Conservation (phyloP, 2,888 invertebrate species). For the Pocota personata region DNA sequence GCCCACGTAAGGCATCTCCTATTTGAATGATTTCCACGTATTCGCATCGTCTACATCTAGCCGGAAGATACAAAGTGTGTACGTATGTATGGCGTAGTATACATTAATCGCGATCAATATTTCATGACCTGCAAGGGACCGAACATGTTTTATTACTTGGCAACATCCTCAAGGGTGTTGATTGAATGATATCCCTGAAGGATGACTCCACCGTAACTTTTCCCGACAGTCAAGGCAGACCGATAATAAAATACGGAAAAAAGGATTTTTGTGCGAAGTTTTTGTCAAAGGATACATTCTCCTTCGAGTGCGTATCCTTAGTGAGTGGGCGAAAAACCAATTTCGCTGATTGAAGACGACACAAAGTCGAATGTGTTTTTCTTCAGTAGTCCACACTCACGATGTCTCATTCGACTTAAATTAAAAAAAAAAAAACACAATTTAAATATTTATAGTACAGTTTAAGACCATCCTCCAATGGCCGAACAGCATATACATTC, state of each 20-base stretch:
- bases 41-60: slow-evolving; percentile 1
- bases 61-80: neutral
- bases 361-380: neutral
- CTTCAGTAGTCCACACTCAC: too few species aligned
- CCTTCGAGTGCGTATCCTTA: neutral
- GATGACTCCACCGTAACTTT: neutral
- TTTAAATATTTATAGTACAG: slow-evolving; percentile 3
- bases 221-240: neutral
- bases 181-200: slow-evolving; percentile 35
- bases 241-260: slow-evolving; percentile 24
- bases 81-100: neutral
- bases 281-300: neutral
- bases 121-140: slow-evolving; percentile 17
- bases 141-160: slow-evolving; percentile 40
- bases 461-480: neutral
- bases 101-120: slow-evolving; percentile 42
- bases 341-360: slow-evolving; percentile 27
- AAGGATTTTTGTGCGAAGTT: neutral
- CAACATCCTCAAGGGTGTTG: slow-evolving; percentile 43
- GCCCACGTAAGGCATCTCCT: neutral
- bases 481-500: neutral
- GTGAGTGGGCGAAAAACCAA: slow-evolving; percentile 22
- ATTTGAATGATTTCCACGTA: slow-evolving; percentile 29
- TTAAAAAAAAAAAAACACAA: neutral
- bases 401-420: neutral